Evolutionary conservation across 2,888 invertebrate species (phyloP), one percentile per base, ranked within the genome.

Genomic region (Clostera curtula): DNA sequence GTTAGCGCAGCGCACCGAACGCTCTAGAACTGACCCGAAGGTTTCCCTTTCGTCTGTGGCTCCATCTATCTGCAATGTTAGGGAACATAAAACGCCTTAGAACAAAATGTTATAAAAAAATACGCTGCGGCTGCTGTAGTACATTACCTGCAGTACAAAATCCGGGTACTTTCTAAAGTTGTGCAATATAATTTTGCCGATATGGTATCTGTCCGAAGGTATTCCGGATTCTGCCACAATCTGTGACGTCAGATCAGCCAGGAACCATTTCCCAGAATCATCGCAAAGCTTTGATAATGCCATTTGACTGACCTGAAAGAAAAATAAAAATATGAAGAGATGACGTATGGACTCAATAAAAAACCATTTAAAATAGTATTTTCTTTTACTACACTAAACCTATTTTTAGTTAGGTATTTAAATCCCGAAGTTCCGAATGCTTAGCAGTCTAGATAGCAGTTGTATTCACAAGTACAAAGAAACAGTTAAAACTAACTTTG

Each of bases 161-260:
- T 67, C 57, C 0, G 67, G 71, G 1, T 53, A 58, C 25, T 70
- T 67, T 22, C 55, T 60, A 2, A 74, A 43, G 30, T 59, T 47
- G n/a, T 58, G 57, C 26, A 70, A 36, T 16, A 73, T 43, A 1
- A 75, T 44, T 38, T 75, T 75, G 2, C 75, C 75, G 2, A 75
- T 38, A 27, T 75, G 75, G 18, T 51, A 39, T 14, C 68, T 39
- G 34, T 75, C 75, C 6, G 42, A 33, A 0, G 73, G 56, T 6
- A 54, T 58, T 1, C 73, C 66, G 0, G 64, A 45, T 21, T 60
- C 38, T 0, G 68, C 69, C 2, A 75, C 56, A 1, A 75, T 38
- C 0, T 51, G 44, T 1, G 64, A 46, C 0, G 49, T 43, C 9
- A 74, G n/a, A 4, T 64, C 68, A 2, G 33, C 40, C 45, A 74